These are phyloP conservation scores for Carassius auratus DNA, from an alignment of 2,113 vertebrate genomes.

Conservation along the genomic window DNA sequence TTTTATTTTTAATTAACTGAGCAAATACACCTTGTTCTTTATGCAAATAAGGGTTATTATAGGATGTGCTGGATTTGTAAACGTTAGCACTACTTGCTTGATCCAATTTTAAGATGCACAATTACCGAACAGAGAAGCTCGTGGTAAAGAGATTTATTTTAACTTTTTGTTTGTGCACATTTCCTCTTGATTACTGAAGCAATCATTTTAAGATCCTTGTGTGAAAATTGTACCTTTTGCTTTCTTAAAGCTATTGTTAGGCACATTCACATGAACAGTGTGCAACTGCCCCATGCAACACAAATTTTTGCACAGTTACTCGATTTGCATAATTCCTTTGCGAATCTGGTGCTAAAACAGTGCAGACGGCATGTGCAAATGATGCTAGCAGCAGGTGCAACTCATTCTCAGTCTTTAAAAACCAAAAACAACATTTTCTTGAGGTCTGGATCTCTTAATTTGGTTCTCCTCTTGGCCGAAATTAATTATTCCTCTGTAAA, in stretches of 20 bases:
- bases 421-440: conserved; percentile 17
- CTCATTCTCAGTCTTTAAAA: conserved; percentile 11
- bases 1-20: too few relatives aligned
- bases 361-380: conserved; percentile 17
- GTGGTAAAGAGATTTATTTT: neutral
- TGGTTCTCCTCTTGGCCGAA: conserved; percentile 51
- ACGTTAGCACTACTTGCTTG: too few relatives aligned
- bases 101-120: neutral
- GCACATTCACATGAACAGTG: neutral
- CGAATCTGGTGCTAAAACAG: conserved; percentile 3
- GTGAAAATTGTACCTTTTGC: neutral
- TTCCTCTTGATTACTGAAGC: neutral
- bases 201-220: neutral
- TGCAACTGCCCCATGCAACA: neutral
- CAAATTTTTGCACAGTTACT: neutral
- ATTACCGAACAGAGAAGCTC: neutral
- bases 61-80: too few relatives aligned
- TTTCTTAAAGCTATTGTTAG: neutral
- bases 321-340: conserved; percentile 28
- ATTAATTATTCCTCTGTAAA: conserved; percentile 52
- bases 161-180: neutral
- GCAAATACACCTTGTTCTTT: too few relatives aligned
- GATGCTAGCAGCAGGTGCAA: neutral
- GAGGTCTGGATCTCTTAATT: conserved; percentile 38
- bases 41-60: too few relatives aligned